Conservation (phyloP, 2,888 invertebrate species). For the Saturnia japonica region DNA sequence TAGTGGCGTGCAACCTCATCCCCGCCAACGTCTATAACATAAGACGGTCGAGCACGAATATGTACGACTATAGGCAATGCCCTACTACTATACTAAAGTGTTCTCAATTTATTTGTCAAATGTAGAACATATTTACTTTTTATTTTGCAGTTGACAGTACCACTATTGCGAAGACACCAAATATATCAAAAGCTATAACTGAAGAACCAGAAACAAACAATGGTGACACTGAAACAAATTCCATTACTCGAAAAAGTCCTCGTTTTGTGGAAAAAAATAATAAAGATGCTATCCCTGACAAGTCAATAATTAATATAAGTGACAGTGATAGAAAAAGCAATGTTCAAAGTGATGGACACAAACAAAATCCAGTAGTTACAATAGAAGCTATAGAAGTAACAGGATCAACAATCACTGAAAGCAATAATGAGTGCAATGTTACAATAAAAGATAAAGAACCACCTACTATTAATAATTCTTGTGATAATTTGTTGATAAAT, state of each 20-base stretch:
- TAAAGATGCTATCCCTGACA: conserved; percentile 31
- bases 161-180: conserved; percentile 28
- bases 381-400: not conserved
- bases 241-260: conserved; percentile 43
- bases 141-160: conserved; percentile 43
- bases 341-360: not conserved
- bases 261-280: conserved; percentile 41
- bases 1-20: too few relatives aligned
- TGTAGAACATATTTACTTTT: not conserved
- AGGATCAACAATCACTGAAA: not conserved
- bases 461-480: not conserved
- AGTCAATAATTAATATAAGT: conserved; percentile 30
- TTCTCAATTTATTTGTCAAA: not conserved
- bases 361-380: not conserved
- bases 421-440: not conserved
- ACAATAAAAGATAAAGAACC: not conserved
- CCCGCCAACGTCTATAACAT: too few relatives aligned
- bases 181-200: conserved; percentile 43
- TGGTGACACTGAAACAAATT: conserved; percentile 29
- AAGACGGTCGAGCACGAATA: too few relatives aligned
- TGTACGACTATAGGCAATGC: too few relatives aligned
- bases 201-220: conserved; percentile 57
- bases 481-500: conserved; percentile 43
- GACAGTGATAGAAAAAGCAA: conserved; percentile 29
- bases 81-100: not conserved